Base-by-base conservation (phyloP, 1,140 invertebrate species). In the Zaprionus kolodkinae region DNA sequence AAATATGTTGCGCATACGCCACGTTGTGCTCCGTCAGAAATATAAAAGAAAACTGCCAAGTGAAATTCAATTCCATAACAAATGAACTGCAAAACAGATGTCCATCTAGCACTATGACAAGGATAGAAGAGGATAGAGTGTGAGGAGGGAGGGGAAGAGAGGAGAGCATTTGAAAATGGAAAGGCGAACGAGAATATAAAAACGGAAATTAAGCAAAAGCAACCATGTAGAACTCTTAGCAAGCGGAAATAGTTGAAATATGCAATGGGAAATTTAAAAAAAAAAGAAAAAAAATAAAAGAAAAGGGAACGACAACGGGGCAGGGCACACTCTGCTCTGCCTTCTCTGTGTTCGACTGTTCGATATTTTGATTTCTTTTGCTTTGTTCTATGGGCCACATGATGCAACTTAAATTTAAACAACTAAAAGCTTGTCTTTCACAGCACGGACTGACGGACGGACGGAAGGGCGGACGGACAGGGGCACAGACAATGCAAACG, bases 51-150 rank as follows among this genome's bases (percentile, higher is more conserved):
- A 67, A 65, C 40, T 71, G 36, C 54, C 25, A 66, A 83, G 72
- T 72, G 57, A 79, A 83, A 87, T 87, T 87, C 72, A 80, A 87
- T 87, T 83, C 80, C 72, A 84, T 88, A 73, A 87, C 84, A 88
- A 87, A 84, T 87, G 80, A 87, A 87, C 76, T 88, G 83, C 70
- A 80, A 80, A 88, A 83, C 79, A 83, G 80, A 88, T 87, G 84
- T 80, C 80, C 83, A 88, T 72, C 67, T 81, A 40, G 40, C 12
- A 43, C 36, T 17, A 21, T 15, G n/a, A 25, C n/a, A 17, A 50
- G 62, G 6, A 35, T 33, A 38, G 50, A 25, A 35, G 13, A 45
- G 52, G 76, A 67, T 27, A 35, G 12, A 10, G 43, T 38, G 40
- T 38, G 57, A 35, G 25, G 45, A 72, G 72, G 54, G 43, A 66